A percentile compares a stretch with the other conserved stretches of the same genome.
phyloP scores from a whole-genome alignment of 2,888 invertebrate species.

The Melieria omissa region DNA sequence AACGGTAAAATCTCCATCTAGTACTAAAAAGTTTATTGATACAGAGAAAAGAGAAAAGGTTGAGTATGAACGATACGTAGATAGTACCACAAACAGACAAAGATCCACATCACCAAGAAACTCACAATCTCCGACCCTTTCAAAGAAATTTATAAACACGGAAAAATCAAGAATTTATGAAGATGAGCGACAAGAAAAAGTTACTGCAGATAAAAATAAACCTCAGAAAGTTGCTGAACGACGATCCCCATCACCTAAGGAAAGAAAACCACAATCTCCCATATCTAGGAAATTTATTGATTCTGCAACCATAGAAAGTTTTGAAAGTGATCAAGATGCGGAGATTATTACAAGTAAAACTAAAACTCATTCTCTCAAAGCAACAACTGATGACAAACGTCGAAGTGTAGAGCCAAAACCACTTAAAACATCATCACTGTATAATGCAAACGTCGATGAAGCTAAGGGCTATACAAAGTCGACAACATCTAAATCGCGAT shows the following conservation, averaged over 20 bases:
- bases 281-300: slow-evolving; percentile 11
- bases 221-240: slow-evolving; percentile 14
- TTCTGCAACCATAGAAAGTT: neutral
- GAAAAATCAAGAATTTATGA: neutral
- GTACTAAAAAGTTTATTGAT: no score
- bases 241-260: slow-evolving; percentile 13
- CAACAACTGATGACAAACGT: neutral
- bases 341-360: neutral
- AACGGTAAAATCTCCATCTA: no score
- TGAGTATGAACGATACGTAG: no score
- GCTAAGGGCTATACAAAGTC: slow-evolving; percentile 44
- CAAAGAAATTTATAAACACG: neutral
- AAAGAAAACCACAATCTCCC: slow-evolving; percentile 30
- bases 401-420: no score
- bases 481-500: slow-evolving; percentile 32
- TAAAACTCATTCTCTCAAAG: neutral
- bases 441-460: neutral
- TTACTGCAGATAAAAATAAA: slow-evolving; percentile 19
- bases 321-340: neutral
- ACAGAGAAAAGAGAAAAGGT: no score
- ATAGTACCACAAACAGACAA: no score
- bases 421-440: no score
- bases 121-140: slow-evolving; percentile 25
- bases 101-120: neutral
- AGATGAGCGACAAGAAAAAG: neutral